phyloP scores from a whole-genome alignment of 2,797 vertebrate species.

The Orestias chungarensis region DNA sequence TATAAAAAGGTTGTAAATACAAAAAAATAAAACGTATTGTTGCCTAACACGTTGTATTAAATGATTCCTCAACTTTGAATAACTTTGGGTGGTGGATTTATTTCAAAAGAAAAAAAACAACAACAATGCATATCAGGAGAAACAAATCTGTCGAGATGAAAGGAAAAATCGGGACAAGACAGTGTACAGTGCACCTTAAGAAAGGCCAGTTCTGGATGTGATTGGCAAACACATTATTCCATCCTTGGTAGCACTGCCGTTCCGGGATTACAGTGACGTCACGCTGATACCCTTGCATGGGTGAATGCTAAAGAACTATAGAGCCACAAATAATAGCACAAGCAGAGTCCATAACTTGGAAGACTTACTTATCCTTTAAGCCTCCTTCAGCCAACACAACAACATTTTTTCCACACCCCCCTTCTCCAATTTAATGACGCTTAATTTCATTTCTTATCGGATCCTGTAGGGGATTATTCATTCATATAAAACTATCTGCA shows the following conservation, averaged over 20 bases:
- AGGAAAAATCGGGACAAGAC: conserved; percentile 66
- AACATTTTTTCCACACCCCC: too few relatives aligned
- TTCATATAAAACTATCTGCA: conserved; percentile 86
- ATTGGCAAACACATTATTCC: conserved; percentile 88
- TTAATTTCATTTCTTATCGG: conserved; percentile 83
- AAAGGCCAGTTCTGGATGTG: conserved; percentile 80
- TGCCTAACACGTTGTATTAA: background rate
- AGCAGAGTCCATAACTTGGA: conserved; percentile 89
- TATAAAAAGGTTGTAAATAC: too few relatives aligned
- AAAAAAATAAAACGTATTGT: too few relatives aligned
- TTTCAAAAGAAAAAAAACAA: too few relatives aligned
- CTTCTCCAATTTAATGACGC: conserved; percentile 80
- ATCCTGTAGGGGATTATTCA: conserved; percentile 84
- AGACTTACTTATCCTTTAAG: conserved; percentile 89
- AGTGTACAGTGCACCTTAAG: conserved; percentile 80
- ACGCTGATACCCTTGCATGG: conserved; percentile 91
- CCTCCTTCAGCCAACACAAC: conserved; percentile 86
- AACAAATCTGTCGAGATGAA: conserved; percentile 14
- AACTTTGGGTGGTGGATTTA: conserved; percentile 6
- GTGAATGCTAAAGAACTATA: conserved; percentile 91
- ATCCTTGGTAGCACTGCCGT: conserved; percentile 84
- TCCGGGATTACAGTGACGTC: conserved; percentile 97
- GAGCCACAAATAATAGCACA: conserved; percentile 93
- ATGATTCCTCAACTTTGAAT: background rate
- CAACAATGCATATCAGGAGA: background rate